Base-by-base conservation (phyloP, 2,113 vertebrate genomes). In the Asarcornis scutulata region DNA sequence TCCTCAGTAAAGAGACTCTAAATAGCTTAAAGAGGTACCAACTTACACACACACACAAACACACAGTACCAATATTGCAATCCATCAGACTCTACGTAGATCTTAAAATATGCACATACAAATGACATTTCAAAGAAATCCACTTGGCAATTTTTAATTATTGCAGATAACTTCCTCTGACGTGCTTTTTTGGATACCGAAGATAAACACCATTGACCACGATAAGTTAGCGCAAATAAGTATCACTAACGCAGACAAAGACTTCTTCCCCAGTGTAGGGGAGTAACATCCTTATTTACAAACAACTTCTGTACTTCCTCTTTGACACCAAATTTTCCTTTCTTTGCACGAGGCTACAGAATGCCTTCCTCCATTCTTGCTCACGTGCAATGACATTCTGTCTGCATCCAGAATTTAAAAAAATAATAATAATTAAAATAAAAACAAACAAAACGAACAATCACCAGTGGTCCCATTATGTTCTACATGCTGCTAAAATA, bases 201-300 rank as follows among this genome's bases (percentile, higher is more conserved):
- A 46, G 22, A 87, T 10, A 58, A 85, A 79, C 79, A 44, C 8
- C 15, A 34, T 32, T 52, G 13, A 63, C 25, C n/a, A 81, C 55
- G 50, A 73, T 6, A 56, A 93, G 17, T 0, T 26, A 38, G 10
- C 36, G 86, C 7, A 83, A 82, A 71, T 13, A 67, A 55, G 52
- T 7, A 11, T 21, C 63, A 62, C 20, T 66, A 34, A 73, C 2
- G 7, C 0, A 60, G 11, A 78, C 5, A 55, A 4, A 42, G 2
- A 0, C 7, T 23, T 42, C 9, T 3, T 1, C 22, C 17, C 2
- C 9, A 23, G 36, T 62, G 56, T 58, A 16, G 17, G 7, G 29
- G 52, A 46, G 17, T 31, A 88, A 55, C 27, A 68, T 4, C 9
- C 6, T 22, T 38, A 89, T 80, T 72, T 73, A 69, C 21, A 71